These are phyloP conservation scores for Thumatha senex DNA, from an alignment of 2,888 invertebrate genomes.

Conservation along the genomic window DNA sequence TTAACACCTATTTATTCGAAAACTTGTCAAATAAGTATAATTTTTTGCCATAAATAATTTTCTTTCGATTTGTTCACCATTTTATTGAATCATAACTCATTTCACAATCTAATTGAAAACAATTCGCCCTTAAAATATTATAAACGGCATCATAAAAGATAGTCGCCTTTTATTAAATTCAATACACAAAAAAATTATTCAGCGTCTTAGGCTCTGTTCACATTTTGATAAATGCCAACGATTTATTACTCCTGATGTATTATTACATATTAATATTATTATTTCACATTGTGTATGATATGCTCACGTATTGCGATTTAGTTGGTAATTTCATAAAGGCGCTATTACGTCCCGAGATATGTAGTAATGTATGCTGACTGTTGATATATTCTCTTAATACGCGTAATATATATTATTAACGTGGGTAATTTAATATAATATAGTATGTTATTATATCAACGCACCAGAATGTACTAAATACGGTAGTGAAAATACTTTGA, in stretches of 20 bases:
- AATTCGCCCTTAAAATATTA: constrained; percentile 12
- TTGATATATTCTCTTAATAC: constrained; percentile 4
- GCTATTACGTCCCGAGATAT: constrained; percentile 14
- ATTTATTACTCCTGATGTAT: constrained; percentile 29
- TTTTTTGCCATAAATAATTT: too few species aligned
- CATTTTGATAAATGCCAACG: constrained; percentile 25
- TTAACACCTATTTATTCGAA: too few species aligned
- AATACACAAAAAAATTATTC: constrained; percentile 29
- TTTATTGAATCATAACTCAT: constrained; percentile 8
- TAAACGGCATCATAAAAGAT: constrained; percentile 12
- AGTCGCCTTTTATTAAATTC: constrained; percentile 24
- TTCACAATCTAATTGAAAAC: constrained; percentile 12
- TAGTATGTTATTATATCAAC: neutral
- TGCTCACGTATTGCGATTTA: constrained; percentile 30
- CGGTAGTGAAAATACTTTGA: neutral
- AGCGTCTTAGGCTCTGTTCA: constrained; percentile 21
- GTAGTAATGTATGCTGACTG: constrained; percentile 6
- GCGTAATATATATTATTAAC: constrained; percentile 1
- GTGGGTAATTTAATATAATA: neutral
- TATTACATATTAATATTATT: constrained; percentile 18
- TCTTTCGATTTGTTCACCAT: constrained; percentile 9
- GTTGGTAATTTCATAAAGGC: constrained; percentile 16
- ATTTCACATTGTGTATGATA: constrained; percentile 20
- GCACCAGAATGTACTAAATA: neutral
- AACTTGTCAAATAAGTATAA: too few species aligned